phyloP scores from a whole-genome alignment of 2,113 vertebrate genomes.

The Bambusicola thoracicus region DNA sequence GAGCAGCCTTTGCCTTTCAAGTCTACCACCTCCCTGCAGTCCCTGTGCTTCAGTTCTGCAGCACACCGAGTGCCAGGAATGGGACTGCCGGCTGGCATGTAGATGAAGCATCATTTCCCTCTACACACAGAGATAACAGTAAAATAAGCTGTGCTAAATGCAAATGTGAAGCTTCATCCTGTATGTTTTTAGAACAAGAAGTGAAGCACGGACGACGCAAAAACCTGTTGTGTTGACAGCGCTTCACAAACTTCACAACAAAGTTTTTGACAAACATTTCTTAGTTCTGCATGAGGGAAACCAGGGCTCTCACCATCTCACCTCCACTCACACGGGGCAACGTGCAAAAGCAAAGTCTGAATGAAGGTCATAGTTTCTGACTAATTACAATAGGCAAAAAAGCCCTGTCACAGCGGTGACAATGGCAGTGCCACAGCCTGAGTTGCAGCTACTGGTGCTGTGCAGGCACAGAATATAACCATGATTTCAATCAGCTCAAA shows the following conservation, averaged over 20 bases:
- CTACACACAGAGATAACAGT: rapidly evolving
- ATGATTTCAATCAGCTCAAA: not conserved
- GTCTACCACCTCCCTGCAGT: not conserved
- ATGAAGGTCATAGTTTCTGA: not conserved
- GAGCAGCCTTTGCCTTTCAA: not conserved
- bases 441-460: not conserved
- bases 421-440: not conserved
- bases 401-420: not conserved
- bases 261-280: not conserved
- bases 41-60: rapidly evolving
- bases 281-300: not conserved
- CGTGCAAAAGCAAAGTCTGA: not conserved
- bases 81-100: not conserved
- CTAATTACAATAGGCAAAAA: not conserved
- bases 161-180: not conserved
- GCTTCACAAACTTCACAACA: not conserved
- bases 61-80: rapidly evolving
- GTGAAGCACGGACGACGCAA: not conserved
- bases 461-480: not conserved
- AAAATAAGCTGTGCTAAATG: not conserved
- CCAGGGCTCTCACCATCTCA: not conserved
- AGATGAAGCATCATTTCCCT: not conserved
- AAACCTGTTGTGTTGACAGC: not conserved
- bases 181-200: not conserved
- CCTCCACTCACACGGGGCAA: not conserved